phyloP scores from a whole-genome alignment of 2,888 invertebrate species.

The Cephus pulcher region DNA sequence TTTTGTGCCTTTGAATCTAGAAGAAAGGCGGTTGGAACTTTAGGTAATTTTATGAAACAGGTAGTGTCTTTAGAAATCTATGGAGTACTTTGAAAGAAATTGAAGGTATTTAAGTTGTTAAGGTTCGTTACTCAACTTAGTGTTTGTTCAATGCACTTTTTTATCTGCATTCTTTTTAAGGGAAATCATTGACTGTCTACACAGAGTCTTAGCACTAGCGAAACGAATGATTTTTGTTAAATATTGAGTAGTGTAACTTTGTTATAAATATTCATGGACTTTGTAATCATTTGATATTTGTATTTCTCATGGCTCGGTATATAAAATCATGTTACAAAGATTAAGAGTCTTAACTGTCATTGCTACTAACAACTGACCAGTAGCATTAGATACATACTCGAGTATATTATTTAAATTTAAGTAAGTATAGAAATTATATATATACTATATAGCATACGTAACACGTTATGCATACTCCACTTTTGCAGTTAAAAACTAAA shows the following conservation, averaged over 20 bases:
- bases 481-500: neutral
- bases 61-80: neutral
- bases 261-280: neutral
- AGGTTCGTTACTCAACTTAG: neutral
- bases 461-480: neutral
- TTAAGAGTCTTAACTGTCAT: neutral
- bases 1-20: no score
- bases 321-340: constrained; percentile 8
- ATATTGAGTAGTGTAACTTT: neutral
- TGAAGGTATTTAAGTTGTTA: neutral
- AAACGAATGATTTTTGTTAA: neutral
- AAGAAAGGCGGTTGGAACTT: neutral
- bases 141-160: neutral
- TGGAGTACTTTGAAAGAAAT: neutral
- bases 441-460: neutral
- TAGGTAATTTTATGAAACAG: neutral
- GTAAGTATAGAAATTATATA: neutral
- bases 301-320: neutral
- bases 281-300: neutral
- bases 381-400: neutral
- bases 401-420: neutral
- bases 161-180: no score
- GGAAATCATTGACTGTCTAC: no score
- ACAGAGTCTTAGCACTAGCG: no score
- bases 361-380: neutral